These are phyloP conservation scores for Rhodinocichla rosea DNA, from an alignment of 2,113 vertebrate species.

Conservation along the genomic window DNA sequence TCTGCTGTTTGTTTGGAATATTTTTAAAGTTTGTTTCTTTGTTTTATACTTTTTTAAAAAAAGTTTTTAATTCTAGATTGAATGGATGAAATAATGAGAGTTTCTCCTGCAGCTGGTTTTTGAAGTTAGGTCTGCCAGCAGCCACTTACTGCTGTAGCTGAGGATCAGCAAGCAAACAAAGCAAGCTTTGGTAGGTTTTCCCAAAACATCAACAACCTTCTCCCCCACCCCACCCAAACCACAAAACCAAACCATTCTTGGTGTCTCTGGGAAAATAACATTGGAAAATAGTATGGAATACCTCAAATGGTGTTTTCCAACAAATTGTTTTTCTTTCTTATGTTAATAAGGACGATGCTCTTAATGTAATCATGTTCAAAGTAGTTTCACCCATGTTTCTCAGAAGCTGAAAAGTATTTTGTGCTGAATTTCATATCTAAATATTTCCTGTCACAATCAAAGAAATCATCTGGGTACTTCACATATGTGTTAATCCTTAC, in stretches of 20 bases:
- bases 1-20: neutral
- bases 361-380: neutral
- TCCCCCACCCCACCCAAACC: neutral
- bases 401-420: neutral
- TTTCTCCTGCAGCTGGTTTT: neutral
- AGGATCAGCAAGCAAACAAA: neutral
- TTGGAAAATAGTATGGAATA: neutral
- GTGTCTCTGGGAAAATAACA: neutral
- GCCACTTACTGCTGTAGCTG: neutral
- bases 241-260: neutral
- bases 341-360: neutral
- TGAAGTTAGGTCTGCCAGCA: neutral
- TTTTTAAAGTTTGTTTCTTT: neutral
- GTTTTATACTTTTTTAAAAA: neutral
- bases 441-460: neutral
- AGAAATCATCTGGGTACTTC: neutral
- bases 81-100: neutral
- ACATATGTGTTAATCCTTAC: rapidly evolving
- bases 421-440: neutral
- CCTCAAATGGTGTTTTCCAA: neutral
- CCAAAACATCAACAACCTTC: neutral
- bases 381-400: neutral
- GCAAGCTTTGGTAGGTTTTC: neutral
- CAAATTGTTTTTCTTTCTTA: neutral
- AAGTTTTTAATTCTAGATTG: neutral